Base-by-base conservation (phyloP, 2,888 invertebrate genomes). In the Podotricha telesiphe region DNA sequence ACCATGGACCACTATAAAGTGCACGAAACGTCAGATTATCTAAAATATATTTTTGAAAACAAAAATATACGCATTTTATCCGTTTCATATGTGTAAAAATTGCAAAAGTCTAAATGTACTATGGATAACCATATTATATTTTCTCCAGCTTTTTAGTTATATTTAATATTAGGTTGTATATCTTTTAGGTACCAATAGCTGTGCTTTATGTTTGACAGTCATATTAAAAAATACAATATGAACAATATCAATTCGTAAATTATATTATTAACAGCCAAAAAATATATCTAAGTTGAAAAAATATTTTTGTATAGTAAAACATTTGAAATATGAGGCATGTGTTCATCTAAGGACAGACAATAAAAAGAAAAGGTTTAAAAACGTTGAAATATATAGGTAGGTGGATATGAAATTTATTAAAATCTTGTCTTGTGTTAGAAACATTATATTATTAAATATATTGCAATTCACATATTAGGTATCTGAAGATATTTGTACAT, bases 321-420 rank as follows among this genome's bases (percentile, higher is more conserved):
- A 42, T 62, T 55, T 63, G 42, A 69, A 69, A 81, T 78, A 75
- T 80, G 80, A 80, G 78, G 77, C 80, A 67, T 71, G 79, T 83
- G 82, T 83, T 82, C 79, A 80, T 79, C 74, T 73, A 81, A 76
- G 75, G 77, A 74, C 80, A 80, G 85, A 86, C 86, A 86, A 86
- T 85, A 85, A 86, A 72, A 72, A 50, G 50, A 56, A 51, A 70
- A 68, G 63, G 79, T 82, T 80, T 73, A 67, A 77, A 76, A 72
- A 22, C 1, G 55, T 67, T 64, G 58, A 68, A 68, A 58, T 65
- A 61, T 53, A 65, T 70, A 70, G 58, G 28, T 28, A 6, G 28
- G 6, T 71, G 69, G 70, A 71, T 45, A n/a, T 45, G 28, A 17
- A 17, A 22, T 0, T 45, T 45, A 34, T 11, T 53, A n/a, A n/a